Evolutionary conservation across 2,113 vertebrate genomes (phyloP).

Genomic region (Plecotus auritus): DNA sequence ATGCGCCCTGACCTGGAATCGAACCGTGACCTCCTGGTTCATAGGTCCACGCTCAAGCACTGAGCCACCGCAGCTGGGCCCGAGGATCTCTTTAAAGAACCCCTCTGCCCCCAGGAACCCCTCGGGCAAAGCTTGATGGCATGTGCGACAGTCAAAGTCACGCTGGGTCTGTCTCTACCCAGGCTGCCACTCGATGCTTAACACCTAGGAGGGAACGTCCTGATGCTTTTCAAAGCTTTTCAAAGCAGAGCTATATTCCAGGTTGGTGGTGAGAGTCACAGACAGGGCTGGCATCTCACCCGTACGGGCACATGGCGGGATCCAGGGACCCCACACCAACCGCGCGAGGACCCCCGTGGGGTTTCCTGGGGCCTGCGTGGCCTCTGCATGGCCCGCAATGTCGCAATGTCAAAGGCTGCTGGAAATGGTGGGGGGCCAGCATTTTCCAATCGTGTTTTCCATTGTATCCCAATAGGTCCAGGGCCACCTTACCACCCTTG

Average conservation of each 20-base stretch:
- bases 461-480: too few relatives aligned
- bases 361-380: neutral
- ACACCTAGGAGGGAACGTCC: slow-evolving; percentile 42
- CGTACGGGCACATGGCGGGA: accelerated
- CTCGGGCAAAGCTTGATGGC: neutral
- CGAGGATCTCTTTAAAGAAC: slow-evolving; percentile 6
- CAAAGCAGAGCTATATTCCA: neutral
- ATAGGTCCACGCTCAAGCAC: too few relatives aligned
- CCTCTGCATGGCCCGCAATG: neutral
- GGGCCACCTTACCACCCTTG: neutral
- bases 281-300: neutral
- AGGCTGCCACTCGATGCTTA: slow-evolving; percentile 46
- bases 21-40: too few relatives aligned
- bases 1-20: too few relatives aligned
- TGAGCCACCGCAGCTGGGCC: too few relatives aligned
- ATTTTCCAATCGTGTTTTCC: neutral
- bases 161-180: neutral
- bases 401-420: neutral
- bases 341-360: neutral
- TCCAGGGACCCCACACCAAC: neutral
- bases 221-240: slow-evolving; percentile 18
- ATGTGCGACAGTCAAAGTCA: slow-evolving; percentile 37
- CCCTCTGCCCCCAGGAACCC: neutral
- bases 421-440: neutral
- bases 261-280: neutral